phyloP scores from a whole-genome alignment of 2,113 vertebrate species.

The Monopterus albus region DNA sequence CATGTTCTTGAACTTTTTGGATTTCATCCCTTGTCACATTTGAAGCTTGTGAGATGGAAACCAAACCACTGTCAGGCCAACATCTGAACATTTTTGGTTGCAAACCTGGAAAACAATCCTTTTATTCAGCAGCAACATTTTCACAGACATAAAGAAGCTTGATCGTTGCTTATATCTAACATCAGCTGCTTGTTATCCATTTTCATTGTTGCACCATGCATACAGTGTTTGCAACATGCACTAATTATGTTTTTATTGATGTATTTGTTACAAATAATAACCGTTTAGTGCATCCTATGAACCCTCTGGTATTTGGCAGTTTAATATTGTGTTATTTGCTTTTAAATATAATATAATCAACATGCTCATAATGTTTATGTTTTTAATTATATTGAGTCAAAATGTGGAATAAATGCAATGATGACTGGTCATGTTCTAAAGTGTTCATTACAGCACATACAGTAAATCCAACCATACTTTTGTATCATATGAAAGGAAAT shows the following conservation, averaged over 20 bases:
- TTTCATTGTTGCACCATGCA: background rate
- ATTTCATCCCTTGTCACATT: background rate
- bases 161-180: no score
- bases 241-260: no score
- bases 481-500: slow-evolving; percentile 59
- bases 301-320: background rate
- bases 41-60: slow-evolving; percentile 9
- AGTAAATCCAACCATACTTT: slow-evolving; percentile 30
- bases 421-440: slow-evolving; percentile 13
- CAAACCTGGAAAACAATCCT: background rate
- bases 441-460: slow-evolving; percentile 5
- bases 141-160: no score
- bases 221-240: background rate
- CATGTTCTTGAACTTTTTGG: background rate
- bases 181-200: background rate
- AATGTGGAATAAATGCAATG: background rate
- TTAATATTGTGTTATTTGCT: background rate
- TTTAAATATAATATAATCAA: background rate
- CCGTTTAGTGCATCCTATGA: background rate
- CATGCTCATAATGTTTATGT: no score
- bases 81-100: background rate
- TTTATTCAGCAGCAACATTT: no score
- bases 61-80: background rate
- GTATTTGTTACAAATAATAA: background rate
- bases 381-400: no score